phyloP scores from a whole-genome alignment of 2,113 vertebrate genomes.

The Sapayoa aenigma region DNA sequence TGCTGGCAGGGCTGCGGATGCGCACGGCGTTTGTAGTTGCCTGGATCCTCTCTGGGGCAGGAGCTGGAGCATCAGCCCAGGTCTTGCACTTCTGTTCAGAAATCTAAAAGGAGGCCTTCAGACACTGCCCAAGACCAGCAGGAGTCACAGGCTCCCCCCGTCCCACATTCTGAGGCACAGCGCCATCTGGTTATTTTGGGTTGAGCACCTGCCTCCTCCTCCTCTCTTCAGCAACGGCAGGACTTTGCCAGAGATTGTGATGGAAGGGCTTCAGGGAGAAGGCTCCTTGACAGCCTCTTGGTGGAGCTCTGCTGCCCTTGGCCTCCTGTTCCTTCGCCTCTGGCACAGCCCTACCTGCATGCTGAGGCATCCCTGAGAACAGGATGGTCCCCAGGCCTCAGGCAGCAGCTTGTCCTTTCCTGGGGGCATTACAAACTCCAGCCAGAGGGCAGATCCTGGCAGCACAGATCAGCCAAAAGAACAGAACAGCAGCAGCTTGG shows the following conservation, averaged over 20 bases:
- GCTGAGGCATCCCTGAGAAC: not conserved
- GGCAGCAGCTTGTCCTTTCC: not conserved
- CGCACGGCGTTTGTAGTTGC: not conserved
- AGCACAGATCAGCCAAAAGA: not conserved
- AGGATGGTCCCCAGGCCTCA: not conserved
- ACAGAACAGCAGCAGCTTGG: conserved; percentile 23
- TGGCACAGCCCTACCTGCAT: not conserved
- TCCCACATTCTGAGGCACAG: not conserved
- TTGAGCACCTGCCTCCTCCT: not conserved
- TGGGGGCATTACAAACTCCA: not conserved
- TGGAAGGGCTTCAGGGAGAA: not conserved
- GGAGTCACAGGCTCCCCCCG: not conserved
- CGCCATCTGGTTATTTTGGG: conserved; percentile 13
- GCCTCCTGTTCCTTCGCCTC: not conserved
- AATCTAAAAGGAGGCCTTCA: not conserved
- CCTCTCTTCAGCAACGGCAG: not conserved
- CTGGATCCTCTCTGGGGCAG: not conserved
- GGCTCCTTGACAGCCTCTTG: not conserved
- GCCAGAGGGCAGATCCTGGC: not conserved
- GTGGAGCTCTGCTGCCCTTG: not conserved
- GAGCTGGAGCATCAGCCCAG: not conserved
- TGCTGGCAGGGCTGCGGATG: fast-evolving
- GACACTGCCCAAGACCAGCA: not conserved
- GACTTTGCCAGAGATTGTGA: not conserved
- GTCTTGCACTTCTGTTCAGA: not conserved